These are phyloP conservation scores for Pheucticus melanocephalus DNA, from an alignment of 2,113 vertebrate species.

Conservation along the genomic window DNA sequence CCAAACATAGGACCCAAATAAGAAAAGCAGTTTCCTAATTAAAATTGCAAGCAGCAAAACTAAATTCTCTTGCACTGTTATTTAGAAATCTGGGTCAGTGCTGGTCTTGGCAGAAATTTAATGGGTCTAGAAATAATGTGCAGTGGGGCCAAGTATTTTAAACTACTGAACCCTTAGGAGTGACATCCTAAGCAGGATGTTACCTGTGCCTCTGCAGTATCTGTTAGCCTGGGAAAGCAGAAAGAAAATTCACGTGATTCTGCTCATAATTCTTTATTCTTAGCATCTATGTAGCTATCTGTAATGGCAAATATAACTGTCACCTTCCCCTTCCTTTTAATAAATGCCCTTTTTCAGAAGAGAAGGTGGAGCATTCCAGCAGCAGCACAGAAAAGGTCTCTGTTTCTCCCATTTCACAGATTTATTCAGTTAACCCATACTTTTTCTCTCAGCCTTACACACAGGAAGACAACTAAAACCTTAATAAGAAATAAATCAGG, in stretches of 20 bases:
- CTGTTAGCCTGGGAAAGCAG: background rate
- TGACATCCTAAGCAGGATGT: background rate
- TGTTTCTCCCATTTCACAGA: background rate
- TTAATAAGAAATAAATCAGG: background rate
- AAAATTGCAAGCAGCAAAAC: background rate
- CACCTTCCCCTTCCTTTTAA: background rate
- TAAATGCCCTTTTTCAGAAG: background rate
- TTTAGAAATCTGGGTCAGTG: background rate
- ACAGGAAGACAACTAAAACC: background rate
- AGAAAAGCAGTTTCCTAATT: background rate
- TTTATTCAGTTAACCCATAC: accelerated
- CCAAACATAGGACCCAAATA: background rate
- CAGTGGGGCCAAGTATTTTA: background rate
- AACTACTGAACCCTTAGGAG: background rate
- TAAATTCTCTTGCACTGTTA: background rate
- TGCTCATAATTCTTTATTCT: background rate
- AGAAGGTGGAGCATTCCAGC: background rate
- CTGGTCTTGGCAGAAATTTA: background rate
- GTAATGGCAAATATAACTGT: background rate
- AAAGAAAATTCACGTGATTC: background rate
- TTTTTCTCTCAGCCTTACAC: background rate
- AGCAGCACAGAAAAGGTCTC: background rate
- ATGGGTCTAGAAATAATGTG: background rate
- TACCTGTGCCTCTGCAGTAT: background rate
- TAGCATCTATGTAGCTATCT: background rate